Percentiles rank a stretch among this genome's conserved stretches.
These are phyloP conservation scores for Nomada goodeniana DNA, from an alignment of 2,888 invertebrate species.

Conservation along the genomic window DNA sequence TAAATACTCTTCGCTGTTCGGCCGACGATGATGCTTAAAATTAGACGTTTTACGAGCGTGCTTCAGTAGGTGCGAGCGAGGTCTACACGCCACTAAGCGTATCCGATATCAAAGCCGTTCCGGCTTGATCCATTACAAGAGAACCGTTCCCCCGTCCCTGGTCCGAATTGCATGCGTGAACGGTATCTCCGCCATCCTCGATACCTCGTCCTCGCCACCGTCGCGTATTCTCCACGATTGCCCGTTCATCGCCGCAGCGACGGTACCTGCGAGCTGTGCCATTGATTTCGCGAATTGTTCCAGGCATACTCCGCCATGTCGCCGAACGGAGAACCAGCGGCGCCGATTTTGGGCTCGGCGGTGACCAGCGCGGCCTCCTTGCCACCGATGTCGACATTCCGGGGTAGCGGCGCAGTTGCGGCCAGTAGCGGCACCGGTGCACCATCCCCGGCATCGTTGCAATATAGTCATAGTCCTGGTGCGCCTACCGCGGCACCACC, in stretches of 20 bases:
- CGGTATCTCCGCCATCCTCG: no score
- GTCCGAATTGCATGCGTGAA: no score
- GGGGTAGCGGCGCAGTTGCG: conserved; percentile 85
- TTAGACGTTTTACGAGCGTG: conserved; percentile 77
- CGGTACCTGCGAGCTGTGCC: accelerated
- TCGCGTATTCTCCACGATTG: no score
- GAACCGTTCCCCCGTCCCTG: background rate
- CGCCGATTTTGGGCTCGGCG: conserved; percentile 86
- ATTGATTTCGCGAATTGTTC: conserved; percentile 45
- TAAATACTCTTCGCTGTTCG: conserved; percentile 72
- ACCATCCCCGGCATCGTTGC: conserved; percentile 86
- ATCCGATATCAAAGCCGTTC: conserved; percentile 76
- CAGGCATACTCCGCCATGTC: conserved; percentile 85
- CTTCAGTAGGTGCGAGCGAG: conserved; percentile 64
- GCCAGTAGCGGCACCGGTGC: conserved; percentile 85
- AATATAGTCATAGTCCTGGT: conserved; percentile 85
- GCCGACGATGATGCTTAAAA: conserved; percentile 69
- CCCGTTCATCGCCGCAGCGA: background rate
- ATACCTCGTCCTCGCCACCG: no score
- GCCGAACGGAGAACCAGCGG: conserved; percentile 86
- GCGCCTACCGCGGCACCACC: conserved; percentile 85
- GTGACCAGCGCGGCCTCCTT: conserved; percentile 86
- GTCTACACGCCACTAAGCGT: conserved; percentile 67
- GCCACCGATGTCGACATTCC: conserved; percentile 86
- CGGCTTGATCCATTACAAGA: conserved; percentile 52